Conservation (phyloP, 2,888 invertebrate species). For the Lordiphosa andalusiaca region DNA sequence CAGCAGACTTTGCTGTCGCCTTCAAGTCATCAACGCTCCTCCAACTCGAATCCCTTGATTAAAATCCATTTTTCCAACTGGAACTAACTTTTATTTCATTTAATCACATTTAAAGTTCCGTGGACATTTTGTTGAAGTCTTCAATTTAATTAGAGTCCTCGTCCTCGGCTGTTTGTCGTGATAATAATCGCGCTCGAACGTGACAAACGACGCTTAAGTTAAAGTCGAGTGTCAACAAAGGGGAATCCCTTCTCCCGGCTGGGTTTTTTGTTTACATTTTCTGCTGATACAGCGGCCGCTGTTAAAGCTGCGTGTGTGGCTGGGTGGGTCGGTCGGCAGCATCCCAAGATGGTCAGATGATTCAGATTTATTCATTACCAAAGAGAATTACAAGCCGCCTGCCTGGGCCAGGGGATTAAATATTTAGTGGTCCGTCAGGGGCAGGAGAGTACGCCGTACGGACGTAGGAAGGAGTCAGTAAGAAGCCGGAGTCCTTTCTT, state of each 20-base stretch:
- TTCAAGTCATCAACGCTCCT: too few species aligned
- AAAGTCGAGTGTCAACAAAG: constrained; percentile 52
- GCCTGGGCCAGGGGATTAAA: constrained; percentile 42
- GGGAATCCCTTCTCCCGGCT: constrained; percentile 1
- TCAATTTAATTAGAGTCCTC: constrained; percentile 47
- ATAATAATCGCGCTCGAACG: constrained; percentile 63
- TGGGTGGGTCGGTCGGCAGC: not conserved
- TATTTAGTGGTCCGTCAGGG: constrained; percentile 36
- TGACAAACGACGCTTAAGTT: constrained; percentile 53
- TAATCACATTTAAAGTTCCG: too few species aligned
- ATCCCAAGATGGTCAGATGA: constrained; percentile 46
- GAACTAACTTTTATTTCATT: too few species aligned
- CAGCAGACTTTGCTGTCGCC: too few species aligned
- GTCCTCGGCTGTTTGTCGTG: constrained; percentile 34
- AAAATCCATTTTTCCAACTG: too few species aligned
- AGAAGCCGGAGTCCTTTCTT: constrained; percentile 22
- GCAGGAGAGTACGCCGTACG: constrained; percentile 9
- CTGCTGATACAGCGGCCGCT: constrained; percentile 3
- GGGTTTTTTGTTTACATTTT: constrained; percentile 8
- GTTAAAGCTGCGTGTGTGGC: constrained; percentile 17
- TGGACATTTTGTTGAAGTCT: too few species aligned
- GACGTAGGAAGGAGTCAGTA: not conserved
- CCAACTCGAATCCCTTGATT: too few species aligned
- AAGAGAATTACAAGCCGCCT: constrained; percentile 42
- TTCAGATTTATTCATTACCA: constrained; percentile 56